A percentile compares a stretch with the other conserved stretches of the same genome.
Evolutionary conservation across 2,797 vertebrate genomes (phyloP).

Genomic region (Numenius phaeopus): DNA sequence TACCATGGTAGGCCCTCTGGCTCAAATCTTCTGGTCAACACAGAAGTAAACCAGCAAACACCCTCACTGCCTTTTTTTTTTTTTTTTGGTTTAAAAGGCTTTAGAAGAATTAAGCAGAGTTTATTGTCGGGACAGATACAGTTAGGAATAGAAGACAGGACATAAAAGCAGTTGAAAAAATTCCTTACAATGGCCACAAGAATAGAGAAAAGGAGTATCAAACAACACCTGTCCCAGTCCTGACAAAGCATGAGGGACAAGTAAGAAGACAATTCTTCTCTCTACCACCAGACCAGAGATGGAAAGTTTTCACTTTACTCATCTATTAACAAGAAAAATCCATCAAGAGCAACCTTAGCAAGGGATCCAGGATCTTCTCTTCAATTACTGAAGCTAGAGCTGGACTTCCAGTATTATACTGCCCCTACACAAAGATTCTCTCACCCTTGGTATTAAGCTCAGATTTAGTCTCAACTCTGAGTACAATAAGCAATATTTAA

Average conservation of each 20-base stretch:
- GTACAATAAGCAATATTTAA: not conserved
- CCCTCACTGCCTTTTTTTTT: not conserved
- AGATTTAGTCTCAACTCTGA: not conserved
- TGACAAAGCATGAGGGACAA: not conserved
- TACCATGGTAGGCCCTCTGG: rapidly evolving
- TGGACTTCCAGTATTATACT: not conserved
- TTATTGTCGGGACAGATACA: not conserved
- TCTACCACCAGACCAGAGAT: not conserved
- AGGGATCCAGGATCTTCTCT: not conserved
- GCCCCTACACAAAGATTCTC: not conserved
- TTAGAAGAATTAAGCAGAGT: not conserved
- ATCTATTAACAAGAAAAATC: not conserved
- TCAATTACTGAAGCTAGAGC: not conserved
- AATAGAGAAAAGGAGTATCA: not conserved
- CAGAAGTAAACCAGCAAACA: not conserved
- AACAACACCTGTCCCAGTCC: not conserved
- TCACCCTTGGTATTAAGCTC: not conserved
- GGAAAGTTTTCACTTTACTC: not conserved
- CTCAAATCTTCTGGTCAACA: not conserved
- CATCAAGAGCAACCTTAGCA: not conserved
- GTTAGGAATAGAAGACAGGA: not conserved
- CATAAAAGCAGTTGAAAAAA: not conserved
- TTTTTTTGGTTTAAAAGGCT: not conserved
- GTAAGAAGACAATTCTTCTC: not conserved
- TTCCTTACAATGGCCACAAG: not conserved